Evolutionary conservation across 2,888 invertebrate genomes (phyloP), one percentile per base, ranked within the genome.

Genomic region (Suillia variegata): DNA sequence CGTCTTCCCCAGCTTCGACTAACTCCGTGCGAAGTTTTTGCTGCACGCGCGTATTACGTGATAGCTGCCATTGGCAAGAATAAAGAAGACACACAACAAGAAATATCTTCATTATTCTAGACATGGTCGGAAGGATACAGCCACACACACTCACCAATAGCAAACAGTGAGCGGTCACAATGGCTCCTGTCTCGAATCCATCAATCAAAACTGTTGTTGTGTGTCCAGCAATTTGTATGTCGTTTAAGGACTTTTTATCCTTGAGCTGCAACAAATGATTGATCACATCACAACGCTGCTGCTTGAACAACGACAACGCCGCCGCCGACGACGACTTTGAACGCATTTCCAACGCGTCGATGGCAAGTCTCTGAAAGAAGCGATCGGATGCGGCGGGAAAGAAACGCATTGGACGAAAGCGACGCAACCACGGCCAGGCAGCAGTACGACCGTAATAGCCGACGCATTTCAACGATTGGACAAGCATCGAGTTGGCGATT

Each of bases 181-280:
- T 59, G 17, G 75, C 72, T n/a, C 66, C 71, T 21, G 76, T 74
- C 56, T 76, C 75, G 26, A 69, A 74, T 31, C 75, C 77, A 65
- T 78, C 77, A 50, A 75, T 62, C 55, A 77, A 62, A 21, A 77
- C 68, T 4, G 77, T 75, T n/a, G 74, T 70, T 1, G 71, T 68
- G 54, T 76, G 75, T 42, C 74, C 75, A 2, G 74, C 67, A 55
- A 77, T 64, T 52, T 76, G 69, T 34, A 63, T 18, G 20, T 58
- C 56, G 18, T 62, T 67, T 52, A 77, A 56, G 12, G 64, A 55
- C 53, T 76, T 75, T 57, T 69, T 72, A 2, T 68, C 63, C 34
- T 64, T 63, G 1, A 79, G 63, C 33, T 71, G 68, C 10, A 76
- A 51, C 18, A 79, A 59, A 61, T 75, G 71, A 63, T 74, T 69